Conservation (phyloP, 2,113 vertebrate species). For the Antigone vipio region DNA sequence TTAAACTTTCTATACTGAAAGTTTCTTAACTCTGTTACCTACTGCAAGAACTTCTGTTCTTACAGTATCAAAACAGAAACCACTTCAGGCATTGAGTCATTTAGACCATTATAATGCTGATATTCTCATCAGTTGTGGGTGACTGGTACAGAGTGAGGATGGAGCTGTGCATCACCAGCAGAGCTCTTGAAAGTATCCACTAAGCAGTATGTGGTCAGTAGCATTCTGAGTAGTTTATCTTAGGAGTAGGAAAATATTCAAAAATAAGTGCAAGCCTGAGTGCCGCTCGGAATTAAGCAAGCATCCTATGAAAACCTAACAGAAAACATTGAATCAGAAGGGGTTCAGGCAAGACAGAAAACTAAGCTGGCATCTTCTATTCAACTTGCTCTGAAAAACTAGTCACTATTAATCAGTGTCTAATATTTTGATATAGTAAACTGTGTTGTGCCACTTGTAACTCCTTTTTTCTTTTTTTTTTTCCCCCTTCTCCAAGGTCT, state of each 20-base stretch:
- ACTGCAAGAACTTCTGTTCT: neutral
- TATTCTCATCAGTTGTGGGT: neutral
- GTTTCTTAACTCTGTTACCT: neutral
- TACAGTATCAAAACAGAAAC: neutral
- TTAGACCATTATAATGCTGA: neutral
- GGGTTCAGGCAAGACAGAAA: neutral
- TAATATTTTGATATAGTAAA: neutral
- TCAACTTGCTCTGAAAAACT: neutral
- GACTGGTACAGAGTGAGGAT: neutral
- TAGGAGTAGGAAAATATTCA: neutral
- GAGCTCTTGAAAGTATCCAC: neutral
- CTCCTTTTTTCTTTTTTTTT: rapidly evolving
- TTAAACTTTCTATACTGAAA: neutral
- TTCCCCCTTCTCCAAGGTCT: conserved; percentile 74
- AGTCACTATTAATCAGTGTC: neutral
- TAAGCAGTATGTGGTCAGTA: neutral
- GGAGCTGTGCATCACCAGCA: neutral
- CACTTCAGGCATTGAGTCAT: neutral
- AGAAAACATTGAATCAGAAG: neutral
- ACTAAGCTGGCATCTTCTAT: neutral
- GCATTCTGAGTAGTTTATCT: neutral
- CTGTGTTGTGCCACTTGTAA: neutral
- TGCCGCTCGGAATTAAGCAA: neutral
- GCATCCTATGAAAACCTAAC: neutral
- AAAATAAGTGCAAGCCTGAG: neutral